Base-by-base conservation (phyloP, 2,113 vertebrate species). In the Zapus hudsonius region DNA sequence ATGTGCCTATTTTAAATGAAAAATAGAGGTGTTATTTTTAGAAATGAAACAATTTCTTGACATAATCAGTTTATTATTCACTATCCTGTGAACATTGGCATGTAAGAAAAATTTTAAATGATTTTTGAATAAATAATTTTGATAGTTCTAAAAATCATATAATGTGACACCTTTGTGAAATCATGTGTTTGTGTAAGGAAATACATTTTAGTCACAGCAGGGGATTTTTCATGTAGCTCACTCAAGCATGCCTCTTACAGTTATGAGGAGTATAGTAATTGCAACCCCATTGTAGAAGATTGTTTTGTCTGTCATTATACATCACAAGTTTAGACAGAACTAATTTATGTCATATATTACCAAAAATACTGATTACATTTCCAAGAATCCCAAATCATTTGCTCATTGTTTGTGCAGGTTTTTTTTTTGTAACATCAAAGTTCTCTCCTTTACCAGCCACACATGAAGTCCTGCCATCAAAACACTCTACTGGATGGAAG, bases 171-270 rank as follows among this genome's bases (percentile, higher is more conserved):
- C 36, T 87, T 90, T 84, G 72, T 86, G 93, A 93, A 81, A 90
- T 94, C 31, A 80, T 59, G 19, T 94, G 67, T 94, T 95, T 94
- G 40, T 84, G 25, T 36, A 93, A 94, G 83, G 74, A 90, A 89
- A 81, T 94, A 25, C 2, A 20, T 76, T 94, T 89, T 29, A 23
- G 61, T 84, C 42, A 67, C 36, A 92, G 87, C 75, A 87, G 63
- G 82, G 67, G 31, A 57, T 67, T 59, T 40, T 69, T 94, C 67
- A 69, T 64, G 25, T 75, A 42, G n/a, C 38, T 94, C 67, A 66
- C 55, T 88, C 38, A 72, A 93, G 75, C 52, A 47, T 67, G 29
- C 85, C 25, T 63, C 47, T 81, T 70, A 76, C 33, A 84, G 94
- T 93, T 89, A 44, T 94, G 89, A 87, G 47, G 23, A 82, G 81